These are phyloP conservation scores for Crotalus adamanteus DNA, from an alignment of 2,797 vertebrate genomes.

Conservation along the genomic window DNA sequence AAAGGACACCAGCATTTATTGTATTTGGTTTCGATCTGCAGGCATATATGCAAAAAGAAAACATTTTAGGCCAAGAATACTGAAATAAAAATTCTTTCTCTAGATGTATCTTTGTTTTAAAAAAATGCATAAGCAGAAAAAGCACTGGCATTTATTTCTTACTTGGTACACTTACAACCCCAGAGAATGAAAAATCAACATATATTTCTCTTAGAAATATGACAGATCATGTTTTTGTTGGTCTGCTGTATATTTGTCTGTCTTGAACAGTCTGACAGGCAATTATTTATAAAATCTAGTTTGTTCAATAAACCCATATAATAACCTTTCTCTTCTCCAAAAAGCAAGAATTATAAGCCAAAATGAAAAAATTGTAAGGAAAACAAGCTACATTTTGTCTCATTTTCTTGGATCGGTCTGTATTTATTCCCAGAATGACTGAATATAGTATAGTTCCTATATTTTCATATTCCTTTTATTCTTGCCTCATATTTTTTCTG, in stretches of 20 bases:
- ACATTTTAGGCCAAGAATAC: conserved; percentile 62
- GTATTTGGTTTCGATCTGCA: conserved; percentile 72
- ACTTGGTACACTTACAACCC: conserved; percentile 68
- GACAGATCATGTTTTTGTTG: conserved; percentile 81
- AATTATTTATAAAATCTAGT: conserved; percentile 83
- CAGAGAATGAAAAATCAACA: conserved; percentile 76
- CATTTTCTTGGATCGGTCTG: conserved; percentile 51
- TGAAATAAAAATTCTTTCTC: conserved; percentile 69
- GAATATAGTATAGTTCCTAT: conserved; percentile 46
- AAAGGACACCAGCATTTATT: conserved; percentile 72
- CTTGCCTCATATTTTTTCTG: conserved; percentile 41
- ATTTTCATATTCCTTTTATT: conserved; percentile 43
- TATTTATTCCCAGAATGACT: conserved; percentile 62
- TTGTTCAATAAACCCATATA: conserved; percentile 76
- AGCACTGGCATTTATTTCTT: conserved; percentile 68
- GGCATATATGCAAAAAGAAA: conserved; percentile 65
- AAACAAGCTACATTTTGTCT: conserved; percentile 71
- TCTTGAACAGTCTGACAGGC: conserved; percentile 79
- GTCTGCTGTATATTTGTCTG: conserved; percentile 78
- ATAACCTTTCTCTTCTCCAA: conserved; percentile 75
- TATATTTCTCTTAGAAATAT: conserved; percentile 76
- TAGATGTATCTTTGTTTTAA: conserved; percentile 56
- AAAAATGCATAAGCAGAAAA: conserved; percentile 69
- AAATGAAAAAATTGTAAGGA: conserved; percentile 66
- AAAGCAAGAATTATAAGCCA: conserved; percentile 66